These are phyloP conservation scores for Dichetophora obliterata DNA, from an alignment of 2,888 invertebrate species.

Conservation along the genomic window DNA sequence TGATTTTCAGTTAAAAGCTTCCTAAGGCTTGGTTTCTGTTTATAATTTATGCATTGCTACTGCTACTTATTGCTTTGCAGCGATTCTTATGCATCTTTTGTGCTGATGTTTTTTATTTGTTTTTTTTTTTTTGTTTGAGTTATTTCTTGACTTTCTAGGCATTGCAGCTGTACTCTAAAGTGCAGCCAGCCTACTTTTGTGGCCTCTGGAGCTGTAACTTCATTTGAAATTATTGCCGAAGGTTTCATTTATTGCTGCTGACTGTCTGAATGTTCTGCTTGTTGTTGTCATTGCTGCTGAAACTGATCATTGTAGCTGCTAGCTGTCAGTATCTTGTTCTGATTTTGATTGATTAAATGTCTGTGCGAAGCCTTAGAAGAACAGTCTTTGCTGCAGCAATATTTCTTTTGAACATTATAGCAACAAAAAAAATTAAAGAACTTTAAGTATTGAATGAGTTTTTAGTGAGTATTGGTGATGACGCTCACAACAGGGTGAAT, in stretches of 20 bases:
- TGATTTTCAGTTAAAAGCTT: constrained; percentile 1
- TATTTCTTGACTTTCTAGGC: constrained; percentile 54
- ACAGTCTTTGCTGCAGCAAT: background rate
- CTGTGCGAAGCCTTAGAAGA: constrained; percentile 29
- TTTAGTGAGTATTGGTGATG: background rate
- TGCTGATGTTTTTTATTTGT: background rate
- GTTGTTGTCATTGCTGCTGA: constrained; percentile 35
- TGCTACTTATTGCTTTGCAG: background rate
- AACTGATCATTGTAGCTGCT: constrained; percentile 13
- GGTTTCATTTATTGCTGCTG: constrained; percentile 38
- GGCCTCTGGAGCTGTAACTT: constrained; percentile 1
- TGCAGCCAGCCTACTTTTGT: constrained; percentile 2
- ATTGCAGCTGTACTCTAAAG: constrained; percentile 50
- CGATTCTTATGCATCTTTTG: background rate
- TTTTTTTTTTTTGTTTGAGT: background rate
- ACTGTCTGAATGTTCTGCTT: background rate
- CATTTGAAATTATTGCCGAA: constrained; percentile 21
- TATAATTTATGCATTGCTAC: constrained; percentile 1
- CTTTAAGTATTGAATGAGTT: constrained; percentile 2
- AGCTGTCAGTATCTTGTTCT: constrained; percentile 46
- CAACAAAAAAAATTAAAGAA: no score
- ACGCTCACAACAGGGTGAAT: background rate
- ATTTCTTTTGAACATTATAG: background rate
- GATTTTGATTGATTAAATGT: constrained; percentile 36
- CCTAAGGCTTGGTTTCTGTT: background rate